Percentiles rank a stretch among this genome's conserved stretches.
Conservation (phyloP, 2,888 invertebrate genomes). For the Cremastobaeus sp. region DNA sequence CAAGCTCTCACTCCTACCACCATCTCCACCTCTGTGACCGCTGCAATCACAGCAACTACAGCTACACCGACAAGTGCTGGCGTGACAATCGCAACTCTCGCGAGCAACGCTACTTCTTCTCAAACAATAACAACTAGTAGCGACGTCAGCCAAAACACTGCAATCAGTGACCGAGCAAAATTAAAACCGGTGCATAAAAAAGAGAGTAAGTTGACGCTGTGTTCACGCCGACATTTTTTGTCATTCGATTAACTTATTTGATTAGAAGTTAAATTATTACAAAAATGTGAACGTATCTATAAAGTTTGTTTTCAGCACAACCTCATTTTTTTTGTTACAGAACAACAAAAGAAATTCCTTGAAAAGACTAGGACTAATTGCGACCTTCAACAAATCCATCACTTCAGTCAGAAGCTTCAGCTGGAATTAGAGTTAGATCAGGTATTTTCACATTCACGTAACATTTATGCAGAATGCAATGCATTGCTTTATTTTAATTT, state of each 20-base stretch:
- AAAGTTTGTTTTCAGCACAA: no score
- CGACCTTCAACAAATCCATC: slow-evolving; percentile 75
- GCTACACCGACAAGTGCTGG: slow-evolving; percentile 89
- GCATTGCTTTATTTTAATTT: not conserved
- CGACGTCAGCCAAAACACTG: slow-evolving; percentile 84
- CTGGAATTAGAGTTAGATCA: slow-evolving; percentile 75
- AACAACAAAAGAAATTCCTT: slow-evolving; percentile 63
- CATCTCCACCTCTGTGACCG: slow-evolving; percentile 75
- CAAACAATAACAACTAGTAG: slow-evolving; percentile 79
- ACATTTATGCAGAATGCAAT: no score
- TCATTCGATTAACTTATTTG: no score
- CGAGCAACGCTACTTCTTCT: slow-evolving; percentile 67
- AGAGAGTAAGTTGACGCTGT: slow-evolving; percentile 88
- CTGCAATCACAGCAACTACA: slow-evolving; percentile 79
- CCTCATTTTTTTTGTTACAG: slow-evolving; percentile 36
- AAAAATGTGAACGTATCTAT: no score
- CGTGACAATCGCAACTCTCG: slow-evolving; percentile 81
- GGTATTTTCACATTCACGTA: slow-evolving; percentile 24
- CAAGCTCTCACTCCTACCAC: slow-evolving; percentile 85
- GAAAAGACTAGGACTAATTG: slow-evolving; percentile 63
- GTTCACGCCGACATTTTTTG: no score
- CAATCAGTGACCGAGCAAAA: slow-evolving; percentile 90
- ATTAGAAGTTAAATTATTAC: no score
- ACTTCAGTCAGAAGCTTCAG: slow-evolving; percentile 77
- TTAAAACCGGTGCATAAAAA: slow-evolving; percentile 90